Evolutionary conservation across 2,113 vertebrate genomes (phyloP), one percentile per base, ranked within the genome.

Genomic region (Sterna hirundo): DNA sequence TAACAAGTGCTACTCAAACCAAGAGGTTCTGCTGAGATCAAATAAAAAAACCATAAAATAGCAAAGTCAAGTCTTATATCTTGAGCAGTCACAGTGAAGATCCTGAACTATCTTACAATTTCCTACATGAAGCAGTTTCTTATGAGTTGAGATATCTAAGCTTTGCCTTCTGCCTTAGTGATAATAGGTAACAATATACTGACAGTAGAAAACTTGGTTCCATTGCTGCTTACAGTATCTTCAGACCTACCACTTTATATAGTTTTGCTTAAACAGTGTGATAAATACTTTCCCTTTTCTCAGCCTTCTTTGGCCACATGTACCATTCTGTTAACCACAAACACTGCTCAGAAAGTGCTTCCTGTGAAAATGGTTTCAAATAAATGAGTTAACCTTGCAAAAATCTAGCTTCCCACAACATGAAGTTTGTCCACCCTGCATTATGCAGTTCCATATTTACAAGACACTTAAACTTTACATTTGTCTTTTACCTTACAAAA

Each of bases 321-420:
- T 96, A 96, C 96, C 87, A 95, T 97, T 80, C 80, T 88, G 72
- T 57, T 79, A 86, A 61, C 25, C 64, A 94, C 32, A 96, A 96
- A 82, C 93, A 94, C 93, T 91, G 92, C 93, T 97, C 95, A 96
- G 92, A 97, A 98, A 98, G 96, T 98, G 96, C 96, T 94, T 96
- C 88, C 93, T 96, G 97, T 97, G 94, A 96, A 82, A 96, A 94
- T 94, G 94, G 95, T 88, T 96, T 97, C 92, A 96, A 96, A 98
- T 94, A 96, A 98, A 94, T 97, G 91, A 96, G 98, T 98, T 98
- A 98, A 98, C 97, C 98, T 98, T 98, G 98, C 98, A 99, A 98
- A 74, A 98, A 98, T 97, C 98, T 97, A 98, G 90, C 90, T 95
- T 97, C 97, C 96, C 93, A 97, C 92, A 97, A 95, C 79, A 91